Percentiles rank a stretch among this genome's conserved stretches.
phyloP scores from a whole-genome alignment of 2,113 vertebrate species.

The Steatornis caripensis region DNA sequence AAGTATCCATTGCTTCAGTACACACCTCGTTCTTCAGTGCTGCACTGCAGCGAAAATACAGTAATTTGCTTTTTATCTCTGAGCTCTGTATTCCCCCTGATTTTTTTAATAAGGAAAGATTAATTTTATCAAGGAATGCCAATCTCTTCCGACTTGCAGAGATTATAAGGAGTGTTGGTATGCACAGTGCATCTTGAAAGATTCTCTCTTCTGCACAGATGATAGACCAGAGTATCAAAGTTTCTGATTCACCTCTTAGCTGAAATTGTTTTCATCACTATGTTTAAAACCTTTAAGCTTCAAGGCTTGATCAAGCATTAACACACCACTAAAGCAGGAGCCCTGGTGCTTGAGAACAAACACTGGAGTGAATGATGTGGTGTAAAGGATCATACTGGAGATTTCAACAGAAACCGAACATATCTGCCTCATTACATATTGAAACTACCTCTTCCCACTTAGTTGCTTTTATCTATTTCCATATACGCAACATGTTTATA shows the following conservation, averaged over 20 bases:
- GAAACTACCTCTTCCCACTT: neutral
- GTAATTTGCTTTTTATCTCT: neutral
- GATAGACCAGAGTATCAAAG: neutral
- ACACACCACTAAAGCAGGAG: neutral
- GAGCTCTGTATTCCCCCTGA: neutral
- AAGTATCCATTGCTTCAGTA: neutral
- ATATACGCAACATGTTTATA: neutral
- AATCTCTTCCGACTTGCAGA: neutral
- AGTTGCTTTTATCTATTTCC: neutral
- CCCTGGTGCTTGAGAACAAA: neutral
- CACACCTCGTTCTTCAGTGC: neutral
- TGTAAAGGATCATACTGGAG: neutral
- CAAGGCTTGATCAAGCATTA: slow-evolving; percentile 34
- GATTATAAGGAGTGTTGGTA: neutral
- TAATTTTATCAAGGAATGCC: neutral
- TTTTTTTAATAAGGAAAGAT: neutral
- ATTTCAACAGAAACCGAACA: neutral
- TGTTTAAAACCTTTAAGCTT: slow-evolving; percentile 6
- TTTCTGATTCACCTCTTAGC: neutral
- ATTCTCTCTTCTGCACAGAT: neutral
- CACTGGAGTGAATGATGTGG: neutral
- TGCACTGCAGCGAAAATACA: neutral
- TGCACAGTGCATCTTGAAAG: neutral
- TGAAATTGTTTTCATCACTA: slow-evolving; percentile 5
- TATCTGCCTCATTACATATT: neutral